Evolutionary conservation across 2,113 vertebrate genomes (phyloP).

Genomic region (Sander vitreus): DNA sequence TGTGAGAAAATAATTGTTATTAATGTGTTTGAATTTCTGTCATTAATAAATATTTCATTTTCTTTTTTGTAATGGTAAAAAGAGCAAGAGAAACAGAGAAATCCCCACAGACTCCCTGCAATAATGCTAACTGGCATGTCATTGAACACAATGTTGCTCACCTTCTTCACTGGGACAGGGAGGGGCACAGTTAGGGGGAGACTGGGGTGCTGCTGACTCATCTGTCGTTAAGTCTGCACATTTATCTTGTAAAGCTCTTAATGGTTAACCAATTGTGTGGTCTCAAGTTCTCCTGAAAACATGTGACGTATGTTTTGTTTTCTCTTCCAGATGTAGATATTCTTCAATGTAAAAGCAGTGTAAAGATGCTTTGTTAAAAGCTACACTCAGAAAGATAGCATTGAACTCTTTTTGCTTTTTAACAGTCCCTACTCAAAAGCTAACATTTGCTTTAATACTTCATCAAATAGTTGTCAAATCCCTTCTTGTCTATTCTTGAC

Average conservation of each 20-base stretch:
- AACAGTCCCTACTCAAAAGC: not conserved
- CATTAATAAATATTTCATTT: too few species aligned
- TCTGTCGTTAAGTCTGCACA: too few species aligned
- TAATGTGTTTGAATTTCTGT: too few species aligned
- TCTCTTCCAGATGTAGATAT: slow-evolving; percentile 28
- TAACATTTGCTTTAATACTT: not conserved
- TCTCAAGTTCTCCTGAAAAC: slow-evolving; percentile 13
- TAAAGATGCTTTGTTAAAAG: not conserved
- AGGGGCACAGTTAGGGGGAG: too few species aligned
- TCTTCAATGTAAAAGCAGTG: not conserved
- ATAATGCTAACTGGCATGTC: too few species aligned
- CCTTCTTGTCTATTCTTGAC: not conserved
- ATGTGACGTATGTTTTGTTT: not conserved
- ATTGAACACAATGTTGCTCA: too few species aligned
- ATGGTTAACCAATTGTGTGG: slow-evolving; percentile 22
- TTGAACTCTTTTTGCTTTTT: not conserved
- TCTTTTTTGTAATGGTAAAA: too few species aligned
- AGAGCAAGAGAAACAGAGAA: too few species aligned
- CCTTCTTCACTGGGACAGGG: too few species aligned
- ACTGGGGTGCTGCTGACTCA: too few species aligned
- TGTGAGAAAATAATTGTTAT: too few species aligned
- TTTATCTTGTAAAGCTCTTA: not conserved
- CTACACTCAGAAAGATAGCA: not conserved
- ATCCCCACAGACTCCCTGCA: too few species aligned
- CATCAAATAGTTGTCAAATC: not conserved